Evolutionary conservation across 1,140 invertebrate species (phyloP).

Genomic region (Belonocnema kinseyi): DNA sequence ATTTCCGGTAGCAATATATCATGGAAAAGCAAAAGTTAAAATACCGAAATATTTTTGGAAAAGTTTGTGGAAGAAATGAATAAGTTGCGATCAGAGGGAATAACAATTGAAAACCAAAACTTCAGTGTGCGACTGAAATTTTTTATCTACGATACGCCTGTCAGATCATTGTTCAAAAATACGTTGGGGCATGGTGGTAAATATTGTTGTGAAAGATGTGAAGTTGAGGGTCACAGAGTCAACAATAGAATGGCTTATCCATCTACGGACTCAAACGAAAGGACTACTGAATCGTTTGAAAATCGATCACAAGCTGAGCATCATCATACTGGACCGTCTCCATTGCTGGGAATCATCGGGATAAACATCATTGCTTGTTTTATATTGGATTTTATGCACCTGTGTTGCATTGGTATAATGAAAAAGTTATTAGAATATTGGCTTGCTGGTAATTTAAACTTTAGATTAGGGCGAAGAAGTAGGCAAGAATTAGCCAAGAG

Average conservation of each 20-base stretch:
- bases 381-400: not conserved
- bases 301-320: conserved; percentile 40
- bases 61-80: conserved; percentile 48
- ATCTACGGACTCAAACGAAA: conserved; percentile 15
- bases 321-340: conserved; percentile 32
- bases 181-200: conserved; percentile 36
- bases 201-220: conserved; percentile 46
- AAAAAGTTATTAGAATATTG: no score
- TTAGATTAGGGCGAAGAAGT: not conserved
- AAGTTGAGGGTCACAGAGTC: conserved; percentile 34
- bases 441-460: conserved; percentile 8
- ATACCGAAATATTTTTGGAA: conserved; percentile 37
- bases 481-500: conserved; percentile 32
- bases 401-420: no score
- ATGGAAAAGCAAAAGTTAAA: conserved; percentile 44
- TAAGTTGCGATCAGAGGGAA: conserved; percentile 32
- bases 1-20: conserved; percentile 47
- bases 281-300: conserved; percentile 34
- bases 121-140: conserved; percentile 36
- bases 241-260: not conserved
- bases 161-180: conserved; percentile 39
- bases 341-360: conserved; percentile 34
- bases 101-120: conserved; percentile 31
- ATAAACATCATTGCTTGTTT: conserved; percentile 41
- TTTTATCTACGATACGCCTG: conserved; percentile 45